phyloP scores from a whole-genome alignment of 1,140 invertebrate genomes.

The Holcopasites calliopsidis region DNA sequence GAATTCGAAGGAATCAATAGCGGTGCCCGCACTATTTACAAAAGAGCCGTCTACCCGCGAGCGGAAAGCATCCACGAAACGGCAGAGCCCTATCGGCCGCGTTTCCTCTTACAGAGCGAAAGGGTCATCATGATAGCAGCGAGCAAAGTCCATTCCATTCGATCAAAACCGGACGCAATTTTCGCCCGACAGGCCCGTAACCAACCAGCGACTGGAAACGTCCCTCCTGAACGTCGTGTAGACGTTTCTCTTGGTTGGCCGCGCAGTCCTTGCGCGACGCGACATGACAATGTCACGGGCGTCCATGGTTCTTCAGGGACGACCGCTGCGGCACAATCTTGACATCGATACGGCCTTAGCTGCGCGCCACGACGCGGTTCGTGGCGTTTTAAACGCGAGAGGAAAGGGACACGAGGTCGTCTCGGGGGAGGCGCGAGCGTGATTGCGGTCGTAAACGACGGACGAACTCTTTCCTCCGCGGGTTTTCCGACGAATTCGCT shows the following conservation, averaged over 20 bases:
- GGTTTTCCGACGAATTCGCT: too few species aligned
- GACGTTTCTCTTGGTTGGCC: neutral
- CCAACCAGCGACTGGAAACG: neutral
- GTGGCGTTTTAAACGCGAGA: neutral
- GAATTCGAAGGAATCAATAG: neutral
- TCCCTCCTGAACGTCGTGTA: constrained; percentile 4
- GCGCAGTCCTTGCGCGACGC: constrained; percentile 64
- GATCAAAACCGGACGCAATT: constrained; percentile 20
- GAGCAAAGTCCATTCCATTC: neutral
- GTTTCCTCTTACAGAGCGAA: neutral
- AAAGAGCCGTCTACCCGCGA: neutral
- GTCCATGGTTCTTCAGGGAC: constrained; percentile 61
- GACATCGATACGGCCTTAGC: constrained; percentile 67
- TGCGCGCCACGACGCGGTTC: constrained; percentile 10
- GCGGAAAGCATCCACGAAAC: neutral
- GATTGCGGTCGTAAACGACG: constrained; percentile 34
- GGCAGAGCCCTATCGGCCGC: constrained; percentile 7
- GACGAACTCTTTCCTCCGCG: neutral
- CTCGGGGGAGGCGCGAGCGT: constrained; percentile 47
- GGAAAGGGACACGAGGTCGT: constrained; percentile 32
- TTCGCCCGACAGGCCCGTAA: too few species aligned
- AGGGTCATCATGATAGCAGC: neutral
- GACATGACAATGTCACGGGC: constrained; percentile 75
- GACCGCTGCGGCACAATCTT: constrained; percentile 64
- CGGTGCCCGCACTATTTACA: too few species aligned